Evolutionary conservation across 2,113 vertebrate species (phyloP), one percentile per base, ranked within the genome.

Genomic region (Rousettus leschenaultii): DNA sequence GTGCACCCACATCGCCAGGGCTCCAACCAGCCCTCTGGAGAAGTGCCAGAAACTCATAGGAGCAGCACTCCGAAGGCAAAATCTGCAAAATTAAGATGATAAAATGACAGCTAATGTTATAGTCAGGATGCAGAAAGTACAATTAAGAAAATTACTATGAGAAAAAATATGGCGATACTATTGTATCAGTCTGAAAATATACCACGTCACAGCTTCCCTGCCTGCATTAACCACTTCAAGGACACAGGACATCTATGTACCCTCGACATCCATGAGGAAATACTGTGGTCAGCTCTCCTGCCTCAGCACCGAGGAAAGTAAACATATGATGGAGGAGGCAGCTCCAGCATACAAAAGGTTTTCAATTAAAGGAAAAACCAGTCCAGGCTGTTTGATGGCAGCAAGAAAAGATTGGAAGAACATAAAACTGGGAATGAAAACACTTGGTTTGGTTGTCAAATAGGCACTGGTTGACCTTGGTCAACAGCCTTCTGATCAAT

Each of bases 51-150:
- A 85, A 88, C 45, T 7, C 40, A 28, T 15, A 84, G 9, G 8
- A 70, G 13, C 43, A 61, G 21, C 43, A 61, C 13, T 28, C 55
- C 13, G 12, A 87, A 48, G 28, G 30, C 77, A 61, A 68, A 45
- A 75, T 48, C 35, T 65, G 11, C 28, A 82, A 75, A 85, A 95
- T 30, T 55, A 91, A 95, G 68, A 73, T 73, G 63, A 87, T 65
- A 79, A 61, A 79, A 48, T 74, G 57, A 91, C 38, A 95, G 53
- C 14, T 48, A 74, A 74, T 48, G 21, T 79, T 55, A 77, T 9
- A 51, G 73, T 80, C 45, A 35, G 57, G 33, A 82, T 59, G 26
- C 45, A 19, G 61, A 65, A 85, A 86, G 86, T 26, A 43, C 57
- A 89, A 71, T 92, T 57, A 73, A 77, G 12, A 79, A 21, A 94